Evolutionary conservation across 2,113 vertebrate genomes (phyloP).

Genomic region (Zapus hudsonius): DNA sequence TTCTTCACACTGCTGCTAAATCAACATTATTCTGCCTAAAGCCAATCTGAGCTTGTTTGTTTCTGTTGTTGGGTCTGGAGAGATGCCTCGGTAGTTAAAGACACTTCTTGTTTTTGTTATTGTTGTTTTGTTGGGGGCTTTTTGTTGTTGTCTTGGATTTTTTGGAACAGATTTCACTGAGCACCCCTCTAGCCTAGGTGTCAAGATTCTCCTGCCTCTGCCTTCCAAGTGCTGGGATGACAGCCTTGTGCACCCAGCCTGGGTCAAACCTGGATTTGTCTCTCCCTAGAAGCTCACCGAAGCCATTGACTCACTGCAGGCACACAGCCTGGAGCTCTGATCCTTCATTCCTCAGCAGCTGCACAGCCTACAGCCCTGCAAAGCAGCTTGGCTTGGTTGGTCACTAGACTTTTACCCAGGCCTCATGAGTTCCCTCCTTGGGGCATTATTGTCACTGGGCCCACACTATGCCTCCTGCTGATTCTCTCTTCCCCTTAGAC

Average conservation of each 20-base stretch:
- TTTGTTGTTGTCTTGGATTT: too few relatives aligned
- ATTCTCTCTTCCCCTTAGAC: background rate
- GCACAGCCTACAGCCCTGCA: background rate
- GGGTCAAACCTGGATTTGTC: background rate
- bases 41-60: background rate
- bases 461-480: background rate
- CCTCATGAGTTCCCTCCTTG: background rate
- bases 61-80: background rate
- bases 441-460: background rate
- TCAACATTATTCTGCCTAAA: background rate
- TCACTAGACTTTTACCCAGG: background rate
- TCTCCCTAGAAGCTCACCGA: accelerated
- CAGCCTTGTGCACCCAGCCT: background rate
- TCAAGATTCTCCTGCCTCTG: background rate
- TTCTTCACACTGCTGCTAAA: background rate
- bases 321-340: background rate
- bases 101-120: too few relatives aligned
- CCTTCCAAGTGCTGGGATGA: background rate
- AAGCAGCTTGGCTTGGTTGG: background rate
- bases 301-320: background rate
- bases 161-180: background rate
- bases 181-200: background rate
- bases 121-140: too few relatives aligned
- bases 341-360: background rate
- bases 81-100: too few relatives aligned